Base-by-base conservation (phyloP, 2,888 invertebrate genomes). In the Spodoptera exigua region DNA sequence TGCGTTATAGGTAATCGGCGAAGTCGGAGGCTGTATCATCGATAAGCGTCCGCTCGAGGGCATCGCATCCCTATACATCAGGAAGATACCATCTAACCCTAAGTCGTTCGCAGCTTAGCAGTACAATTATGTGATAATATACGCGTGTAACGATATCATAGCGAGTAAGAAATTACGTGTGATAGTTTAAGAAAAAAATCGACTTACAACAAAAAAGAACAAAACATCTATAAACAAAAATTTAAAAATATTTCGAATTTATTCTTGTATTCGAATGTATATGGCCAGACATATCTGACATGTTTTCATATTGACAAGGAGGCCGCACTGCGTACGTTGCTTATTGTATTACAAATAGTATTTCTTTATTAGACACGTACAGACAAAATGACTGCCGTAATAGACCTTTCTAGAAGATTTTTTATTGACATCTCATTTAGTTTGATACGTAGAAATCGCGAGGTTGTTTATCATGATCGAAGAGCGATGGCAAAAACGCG, bases 41-140 rank as follows among this genome's bases (percentile, higher is more conserved):
- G 87, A 86, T 89, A 88, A 84, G 74, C 70, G 70, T 62, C 61
- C 61, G 83, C 87, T 82, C 65, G 74, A 69, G 84, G 88, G 85
- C 85, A 82, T 78, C 79, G 75, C 79, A 79, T 70, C 80, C 76
- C 88, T 83, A 90, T 91, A 86, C 83, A 90, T 92, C 90, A 89
- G 78, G 55, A 35, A 75, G 91, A 92, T 91, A 90, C 80, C 68
- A 91, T 92, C 91, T 64, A 64, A 70, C 70, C 66, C 66, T 65
- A 35, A 69, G 87, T 88, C 88, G 87, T 84, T 87, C 75, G 86
- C 85, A 89, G 88, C 88, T 87, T 87, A 87, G 86, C 83, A 81
- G 78, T 74, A 82, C 85, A 88, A 88, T 88, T 86, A 89, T 79
- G 56, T 61, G 53, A 69, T 78, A 72, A 67, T 73, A 68, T 70